Conservation (phyloP, 1,140 invertebrate genomes). For the Drosophila busckii region DNA sequence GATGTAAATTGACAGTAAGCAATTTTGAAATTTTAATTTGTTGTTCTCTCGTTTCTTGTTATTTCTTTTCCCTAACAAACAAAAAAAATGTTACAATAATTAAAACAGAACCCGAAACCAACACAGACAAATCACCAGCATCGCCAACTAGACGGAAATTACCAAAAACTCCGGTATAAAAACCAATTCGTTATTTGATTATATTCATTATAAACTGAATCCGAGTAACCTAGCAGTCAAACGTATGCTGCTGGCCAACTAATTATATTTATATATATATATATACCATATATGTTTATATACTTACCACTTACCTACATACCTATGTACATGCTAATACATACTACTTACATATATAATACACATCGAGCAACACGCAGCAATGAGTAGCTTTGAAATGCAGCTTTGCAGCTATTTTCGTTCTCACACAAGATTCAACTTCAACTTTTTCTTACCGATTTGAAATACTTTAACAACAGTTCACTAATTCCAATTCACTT, state of each 20-base stretch:
- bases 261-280: constrained; percentile 4
- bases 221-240: constrained; percentile 4
- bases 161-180: constrained; percentile 96
- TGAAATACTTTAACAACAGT: too few species aligned
- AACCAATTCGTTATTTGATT: constrained; percentile 76
- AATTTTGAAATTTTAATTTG: constrained; percentile 66
- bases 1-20: constrained; percentile 31
- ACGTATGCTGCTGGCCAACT: constrained; percentile 5
- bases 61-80: constrained; percentile 42
- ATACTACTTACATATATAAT: constrained; percentile 27
- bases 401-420: constrained; percentile 67
- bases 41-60: constrained; percentile 70
- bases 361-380: too few species aligned
- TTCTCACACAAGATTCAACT: constrained; percentile 60
- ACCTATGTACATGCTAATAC: too few species aligned
- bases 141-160: constrained; percentile 94
- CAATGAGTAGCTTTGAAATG: constrained; percentile 54
- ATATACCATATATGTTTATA: constrained; percentile 3
- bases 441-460: constrained; percentile 53
- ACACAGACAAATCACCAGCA: constrained; percentile 89
- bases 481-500: constrained; percentile 15
- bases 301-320: too few species aligned
- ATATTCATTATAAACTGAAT: constrained; percentile 46
- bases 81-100: constrained; percentile 21
- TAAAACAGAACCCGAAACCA: constrained; percentile 79